Evolutionary conservation across 2,888 invertebrate species (phyloP), one percentile per base, ranked within the genome.

Genomic region (Eupelmus urozonus): DNA sequence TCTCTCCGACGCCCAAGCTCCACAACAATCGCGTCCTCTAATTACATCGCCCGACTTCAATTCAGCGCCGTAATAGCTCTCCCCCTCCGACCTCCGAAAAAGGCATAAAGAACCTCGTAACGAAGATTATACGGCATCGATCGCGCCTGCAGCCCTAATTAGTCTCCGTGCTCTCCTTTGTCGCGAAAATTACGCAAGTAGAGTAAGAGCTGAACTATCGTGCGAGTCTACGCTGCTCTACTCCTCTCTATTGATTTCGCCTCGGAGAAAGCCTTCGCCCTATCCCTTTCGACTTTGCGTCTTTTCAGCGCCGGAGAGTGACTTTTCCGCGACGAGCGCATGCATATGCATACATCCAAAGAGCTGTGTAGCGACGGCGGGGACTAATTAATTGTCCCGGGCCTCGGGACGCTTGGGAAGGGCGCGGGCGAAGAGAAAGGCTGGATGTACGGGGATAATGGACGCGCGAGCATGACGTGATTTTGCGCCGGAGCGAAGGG

Each of bases 221-320:
- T 4, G 25, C 51, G 20, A 13, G 20, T n/a, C 51, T 9, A 29
- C 49, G 9, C 27, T 51, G 23, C 49, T 3, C 34, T 34, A 23
- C 42, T 57, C 25, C 25, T 23, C n/a, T 69, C 51, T 51, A 71
- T 71, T 71, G 62, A 40, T 53, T 71, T 62, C 20, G 60, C 51
- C 25, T 29, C 51, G 40, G 25, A 40, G 55, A 69, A 57, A 69
- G 55, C 18, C 40, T 69, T 69, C 69, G 23, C 25, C n/a, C 53
- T 23, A 20, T 34, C 34, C 3, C 9, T 2, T 11, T 20, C 7
- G 20, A 34, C 2, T 18, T 9, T 34, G n/a, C 60, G 25, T 25
- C 16, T 23, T 0, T 55, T 23, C 34, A 5, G 9, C 9, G 9
- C 34, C 34, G 34, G 34, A 34, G 34, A 34, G n/a, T n/a, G 34